Evolutionary conservation across 2,113 vertebrate species (phyloP), one percentile per base, ranked within the genome.

Genomic region (Phrynosoma platyrhinos): DNA sequence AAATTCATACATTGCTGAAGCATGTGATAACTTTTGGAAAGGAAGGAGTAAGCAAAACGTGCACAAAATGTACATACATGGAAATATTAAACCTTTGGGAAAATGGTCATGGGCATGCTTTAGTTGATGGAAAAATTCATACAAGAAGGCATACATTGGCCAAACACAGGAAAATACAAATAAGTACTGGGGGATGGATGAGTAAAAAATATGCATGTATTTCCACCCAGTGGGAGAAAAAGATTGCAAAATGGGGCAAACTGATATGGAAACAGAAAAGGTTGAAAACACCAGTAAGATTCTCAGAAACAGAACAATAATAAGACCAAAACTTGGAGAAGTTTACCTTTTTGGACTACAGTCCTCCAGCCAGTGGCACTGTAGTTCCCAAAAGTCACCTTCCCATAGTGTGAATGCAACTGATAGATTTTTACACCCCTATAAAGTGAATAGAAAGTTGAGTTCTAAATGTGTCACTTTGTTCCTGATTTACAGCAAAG

Each of bases 401-500:
- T 71, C 6, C 27, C 30, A 71, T n/a, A 23, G 30, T 71, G 25
- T 71, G 10, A 27, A 71, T 30, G 68, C 25, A 30, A 71, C 1
- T 9, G 7, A 71, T 27, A 71, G 27, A 10, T 30, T 71, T 71
- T 71, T 10, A 30, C 27, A 30, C 9, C 68, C 12, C 30, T 14
- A 77, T 62, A 58, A n/a, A 25, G 18, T 40, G 58, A 78, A n/a
- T 6, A 77, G 32, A 52, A 20, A 27, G 12, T 20, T 52, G 14
- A n/a, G 6, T n/a, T 52, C 9, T 72, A 32, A 86, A 79, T 4
- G 40, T 52, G 42, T 68, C 5, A 36, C 53, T 40, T 85, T 64
- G 20, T 58, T 91, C 84, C 36, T 1, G 66, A 27, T 93, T 72
- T n/a, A n/a, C 42, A 83, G 82, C 68, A 53, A 12, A 58, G 62